Evolutionary conservation across 2,113 vertebrate species (phyloP), one percentile per base, ranked within the genome.

Genomic region (Sialia sialis): DNA sequence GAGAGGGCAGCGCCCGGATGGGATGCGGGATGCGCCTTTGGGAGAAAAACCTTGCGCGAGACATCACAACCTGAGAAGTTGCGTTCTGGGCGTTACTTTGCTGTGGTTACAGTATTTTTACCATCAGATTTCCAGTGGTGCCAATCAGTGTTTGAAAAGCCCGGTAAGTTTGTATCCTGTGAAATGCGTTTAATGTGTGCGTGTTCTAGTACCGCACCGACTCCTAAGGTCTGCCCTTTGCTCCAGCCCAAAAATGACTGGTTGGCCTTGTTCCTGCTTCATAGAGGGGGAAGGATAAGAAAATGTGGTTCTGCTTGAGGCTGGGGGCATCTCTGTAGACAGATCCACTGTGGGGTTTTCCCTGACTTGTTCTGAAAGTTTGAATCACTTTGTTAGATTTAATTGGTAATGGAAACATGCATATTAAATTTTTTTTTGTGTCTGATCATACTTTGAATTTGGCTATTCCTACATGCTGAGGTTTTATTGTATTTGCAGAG

Each of bases 391-490:
- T 59, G 14, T 58, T 39, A 20, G 38, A 49, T 49, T 73, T 78
- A 39, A 39, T 8, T 44, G 20, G 62, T 56, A 34, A 26, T 0
- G 0, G 34, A 63, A 63, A 29, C 4, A 2, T 1, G 2, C 1
- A 0, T 15, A 3, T 59, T 64, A 27, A 13, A 5, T 66, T 89
- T n/a, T 44, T 7, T 1, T 30, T 44, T 39, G 46, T 1, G 32
- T 63, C 32, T 39, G 52, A 60, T 26, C 3, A 0, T 19, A 2
- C 11, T 54, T 55, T 26, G 41, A 29, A 39, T 68, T 54, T 30
- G 51, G 14, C 16, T 2, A 0, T 36, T 58, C 13, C 16, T 51
- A 1, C 18, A 30, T 44, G 23, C 30, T 48, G 21, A 26, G 25
- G 2, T 36, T 59, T 30, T 60, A 32, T 73, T 78, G 26, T 48